These are phyloP conservation scores for Syritta pipiens DNA, from an alignment of 2,888 invertebrate genomes.

Conservation along the genomic window DNA sequence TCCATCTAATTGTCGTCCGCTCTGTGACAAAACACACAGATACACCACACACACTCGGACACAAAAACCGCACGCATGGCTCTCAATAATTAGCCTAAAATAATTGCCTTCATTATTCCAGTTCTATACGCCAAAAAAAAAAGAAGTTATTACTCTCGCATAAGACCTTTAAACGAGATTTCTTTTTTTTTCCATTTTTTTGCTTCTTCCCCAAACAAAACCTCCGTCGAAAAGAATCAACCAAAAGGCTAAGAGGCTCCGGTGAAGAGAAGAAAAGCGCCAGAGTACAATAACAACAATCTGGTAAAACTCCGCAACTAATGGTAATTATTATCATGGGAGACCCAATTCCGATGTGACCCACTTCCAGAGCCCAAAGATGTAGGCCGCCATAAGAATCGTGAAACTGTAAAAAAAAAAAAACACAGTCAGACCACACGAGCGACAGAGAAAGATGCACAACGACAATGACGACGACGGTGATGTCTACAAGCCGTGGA, in stretches of 20 bases:
- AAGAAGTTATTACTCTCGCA: conserved; percentile 38
- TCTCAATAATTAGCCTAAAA: conserved; percentile 62
- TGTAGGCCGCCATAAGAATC: conserved; percentile 67
- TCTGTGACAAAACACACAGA: conserved; percentile 18
- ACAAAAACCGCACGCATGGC: not conserved
- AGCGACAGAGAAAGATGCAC: not conserved
- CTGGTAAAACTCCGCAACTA: conserved; percentile 64
- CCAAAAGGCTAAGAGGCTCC: not conserved
- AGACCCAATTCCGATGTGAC: conserved; percentile 67
- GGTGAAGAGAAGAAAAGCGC: not conserved
- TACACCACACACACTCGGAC: not conserved
- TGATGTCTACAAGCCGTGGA: conserved; percentile 45
- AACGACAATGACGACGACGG: not conserved
- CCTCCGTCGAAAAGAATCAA: too few species aligned
- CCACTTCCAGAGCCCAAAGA: conserved; percentile 62
- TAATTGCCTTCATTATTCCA: conserved; percentile 65
- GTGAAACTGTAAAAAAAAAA: conserved; percentile 64
- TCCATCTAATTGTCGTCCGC: conserved; percentile 16
- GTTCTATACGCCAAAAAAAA: conserved; percentile 58
- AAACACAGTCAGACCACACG: conserved; percentile 21
- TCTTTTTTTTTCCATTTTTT: conserved; percentile 35
- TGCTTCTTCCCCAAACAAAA: conserved; percentile 20
- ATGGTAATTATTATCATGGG: conserved; percentile 70
- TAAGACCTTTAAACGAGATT: conserved; percentile 55
- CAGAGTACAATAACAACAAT: conserved; percentile 49